These are phyloP conservation scores for Drosophila orena DNA, from an alignment of 1,140 invertebrate species.

Conservation along the genomic window DNA sequence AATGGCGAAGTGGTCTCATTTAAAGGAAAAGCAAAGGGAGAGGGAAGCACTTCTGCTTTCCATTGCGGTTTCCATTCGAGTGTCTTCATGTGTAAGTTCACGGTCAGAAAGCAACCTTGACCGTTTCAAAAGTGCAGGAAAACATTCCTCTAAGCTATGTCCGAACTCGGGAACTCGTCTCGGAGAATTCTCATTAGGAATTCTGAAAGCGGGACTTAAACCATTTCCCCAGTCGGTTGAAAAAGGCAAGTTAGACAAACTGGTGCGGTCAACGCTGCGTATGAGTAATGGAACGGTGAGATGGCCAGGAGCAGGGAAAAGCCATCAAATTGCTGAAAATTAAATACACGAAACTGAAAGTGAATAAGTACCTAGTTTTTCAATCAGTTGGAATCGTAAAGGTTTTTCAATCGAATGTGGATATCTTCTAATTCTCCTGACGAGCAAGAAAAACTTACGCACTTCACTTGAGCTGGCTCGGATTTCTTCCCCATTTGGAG, in stretches of 20 bases:
- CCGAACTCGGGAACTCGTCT: constrained; percentile 21
- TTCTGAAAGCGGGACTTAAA: constrained; percentile 26
- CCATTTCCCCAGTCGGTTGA: constrained; percentile 26
- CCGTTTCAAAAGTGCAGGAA: constrained; percentile 3
- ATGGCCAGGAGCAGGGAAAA: background rate
- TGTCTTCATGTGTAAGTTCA: constrained; percentile 42
- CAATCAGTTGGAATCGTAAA: no score
- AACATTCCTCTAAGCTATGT: constrained; percentile 23
- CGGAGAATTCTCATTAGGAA: constrained; percentile 39
- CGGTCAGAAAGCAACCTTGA: constrained; percentile 38
- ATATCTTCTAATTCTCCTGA: no score
- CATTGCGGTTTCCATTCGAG: constrained; percentile 3
- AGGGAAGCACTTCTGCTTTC: background rate
- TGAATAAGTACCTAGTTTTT: background rate
- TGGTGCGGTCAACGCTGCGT: constrained; percentile 14
- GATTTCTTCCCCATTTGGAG: constrained; percentile 5
- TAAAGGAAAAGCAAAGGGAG: background rate
- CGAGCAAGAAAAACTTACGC: no score
- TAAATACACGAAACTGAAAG: no score
- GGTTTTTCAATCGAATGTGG: background rate
- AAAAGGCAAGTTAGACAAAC: background rate
- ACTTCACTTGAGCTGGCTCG: background rate
- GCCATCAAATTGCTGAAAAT: background rate
- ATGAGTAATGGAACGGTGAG: constrained; percentile 21
- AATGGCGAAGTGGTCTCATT: background rate